Conservation (phyloP, 2,113 vertebrate genomes). For the Megaptera novaeangliae region DNA sequence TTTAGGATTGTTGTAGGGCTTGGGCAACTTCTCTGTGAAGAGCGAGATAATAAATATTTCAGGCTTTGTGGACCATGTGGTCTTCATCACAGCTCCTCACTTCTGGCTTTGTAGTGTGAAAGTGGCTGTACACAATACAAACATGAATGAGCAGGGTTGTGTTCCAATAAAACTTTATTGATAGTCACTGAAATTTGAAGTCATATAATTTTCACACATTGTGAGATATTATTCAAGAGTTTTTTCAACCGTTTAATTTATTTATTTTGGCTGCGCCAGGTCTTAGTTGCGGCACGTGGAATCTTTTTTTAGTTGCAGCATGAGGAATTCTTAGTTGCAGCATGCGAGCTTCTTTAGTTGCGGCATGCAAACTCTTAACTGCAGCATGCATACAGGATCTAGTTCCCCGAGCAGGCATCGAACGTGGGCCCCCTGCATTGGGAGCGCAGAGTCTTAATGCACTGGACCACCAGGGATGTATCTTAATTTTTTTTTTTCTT, state of each 20-base stretch:
- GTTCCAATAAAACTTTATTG: not conserved
- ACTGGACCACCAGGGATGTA: too few relatives aligned
- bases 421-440: too few relatives aligned
- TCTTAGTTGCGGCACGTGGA: too few relatives aligned
- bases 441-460: too few relatives aligned
- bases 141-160: not conserved
- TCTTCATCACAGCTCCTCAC: not conserved
- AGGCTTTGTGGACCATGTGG: not conserved
- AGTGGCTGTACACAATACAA: not conserved
- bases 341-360: too few relatives aligned
- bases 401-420: too few relatives aligned
- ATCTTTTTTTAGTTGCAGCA: too few relatives aligned
- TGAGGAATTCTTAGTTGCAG: too few relatives aligned
- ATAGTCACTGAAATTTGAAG: not conserved
- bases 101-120: not conserved
- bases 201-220: not conserved
- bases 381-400: too few relatives aligned
- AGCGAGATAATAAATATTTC: not conserved
- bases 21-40: not conserved
- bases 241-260: not conserved
- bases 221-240: not conserved
- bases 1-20: not conserved
- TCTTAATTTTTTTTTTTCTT: not conserved
- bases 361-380: too few relatives aligned
- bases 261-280: too few relatives aligned